Evolutionary conservation across 2,888 invertebrate genomes (phyloP), one percentile per base, ranked within the genome.

Genomic region (Ashinkailepas kermadecensis): DNA sequence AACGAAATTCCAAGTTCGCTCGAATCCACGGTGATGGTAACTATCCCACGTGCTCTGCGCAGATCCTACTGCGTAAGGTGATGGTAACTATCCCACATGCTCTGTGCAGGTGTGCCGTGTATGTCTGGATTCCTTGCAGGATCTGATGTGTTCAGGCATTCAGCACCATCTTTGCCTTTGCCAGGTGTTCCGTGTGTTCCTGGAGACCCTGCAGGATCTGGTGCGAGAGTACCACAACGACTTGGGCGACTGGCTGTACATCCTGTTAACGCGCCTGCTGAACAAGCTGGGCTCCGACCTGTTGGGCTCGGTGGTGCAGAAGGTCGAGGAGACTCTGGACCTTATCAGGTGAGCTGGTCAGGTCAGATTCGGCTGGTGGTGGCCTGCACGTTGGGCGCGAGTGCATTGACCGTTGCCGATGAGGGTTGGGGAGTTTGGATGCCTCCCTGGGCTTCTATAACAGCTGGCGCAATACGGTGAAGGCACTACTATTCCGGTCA

Each of bases 251-350:
- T 98, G 98, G 96, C 90, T 99, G 4, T 96, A 96, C 86, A 93
- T 96, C 85, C 90, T 99, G 81, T 90, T 98, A 87, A 94, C 95
- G 82, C 91, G 95, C 86, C 91, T 93, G 23, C 92, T 99, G 82
- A 93, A 94, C 88, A 98, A 97, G 88, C 90, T 95, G 64, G 97
- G 97, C 82, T 92, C 93, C 0, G 99, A 99, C 87, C 91, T 97
- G 84, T 89, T 99, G 13, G 95, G 94, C 82, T 97, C 97, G 0
- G 94, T 97, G 85, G 94, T 95, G 87, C 92, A 92, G 82, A 98
- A 98, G 89, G 93, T 98, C 78, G 92, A 93, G 89, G 93, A 93
- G 87, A 95, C 95, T 0, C 88, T 96, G 82, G 94, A 94, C 84
- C 91, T 15, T 11, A 78, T 78, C 39, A 54, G 39, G 25, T 64